Evolutionary conservation across 1,140 invertebrate genomes (phyloP), one percentile per base, ranked within the genome.

Genomic region (Apis laboriosa): DNA sequence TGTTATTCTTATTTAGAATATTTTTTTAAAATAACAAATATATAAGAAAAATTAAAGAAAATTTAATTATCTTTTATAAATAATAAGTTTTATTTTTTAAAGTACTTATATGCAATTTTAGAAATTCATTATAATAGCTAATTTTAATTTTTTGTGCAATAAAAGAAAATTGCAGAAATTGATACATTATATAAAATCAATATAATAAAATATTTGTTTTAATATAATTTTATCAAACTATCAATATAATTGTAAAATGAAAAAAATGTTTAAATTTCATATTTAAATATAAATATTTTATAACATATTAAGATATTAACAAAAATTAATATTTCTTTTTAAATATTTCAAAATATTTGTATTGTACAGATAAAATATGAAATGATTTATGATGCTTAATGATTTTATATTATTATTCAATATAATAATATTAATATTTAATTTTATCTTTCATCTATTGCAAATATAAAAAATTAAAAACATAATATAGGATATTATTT

Each of bases 381-480:
- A 63, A 63, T 63, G 24, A 13, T 63, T 63, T 64, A 64, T 2
- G 9, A 24, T 64, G 15, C 17, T 64, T 9, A 64, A 19, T 28
- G 2, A 64, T 34, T 34, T 64, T 19, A 12, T 53, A 53, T 53
- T 53, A 3, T 64, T 64, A 68, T 21, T 43, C 8, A 43, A 19
- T 49, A 43, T 43, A 24, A 7, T 68, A 34, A 17, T 17, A 17
- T 17, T 64, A 34, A 28, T 28, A 9, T 49, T 70, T 21, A 43
- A 43, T 17, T 70, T 70, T 9, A 51, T 70, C 51, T 68, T 68
- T 7, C 9, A 49, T 43, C n/a, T 68, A 21, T 21, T 43, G 12
- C 66, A 49, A 68, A 21, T 68, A 68, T 68, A 68, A 43, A 77
- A 68, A 77, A 56, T 21, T 60, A 53, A 53, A 53, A 12, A 53